Evolutionary conservation across 1,140 invertebrate species (phyloP), one percentile per base, ranked within the genome.

Genomic region (Drosophila mauritiana): DNA sequence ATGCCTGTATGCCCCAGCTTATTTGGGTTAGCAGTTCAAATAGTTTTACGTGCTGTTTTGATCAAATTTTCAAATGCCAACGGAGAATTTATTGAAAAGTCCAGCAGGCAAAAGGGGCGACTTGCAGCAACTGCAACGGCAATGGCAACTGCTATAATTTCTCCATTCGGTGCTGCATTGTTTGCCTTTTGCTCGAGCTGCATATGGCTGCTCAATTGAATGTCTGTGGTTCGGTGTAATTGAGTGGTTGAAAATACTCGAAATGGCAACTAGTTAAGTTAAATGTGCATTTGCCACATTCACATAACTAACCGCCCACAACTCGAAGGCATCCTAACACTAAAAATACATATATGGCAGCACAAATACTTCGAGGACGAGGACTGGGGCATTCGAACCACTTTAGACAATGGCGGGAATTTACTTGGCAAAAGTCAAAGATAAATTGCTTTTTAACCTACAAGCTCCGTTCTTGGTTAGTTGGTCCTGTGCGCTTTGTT

Each of bases 1-100:
- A 15, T 58, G 51, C 64, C 52, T 45, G 67, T 39, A 72, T 77
- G 55, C 51, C 20, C 17, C 27, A 56, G 63, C 62, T 79, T 88
- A 88, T 88, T 88, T 88, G 61, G 84, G 84, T 88, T 88, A 88
- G 80, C 84, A 88, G 84, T 82, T 88, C 84, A 89, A 89, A 88
- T 88, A 88, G 68, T 88, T 88, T 53, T 89, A 84, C 80, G 83
- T 86, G 83, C 83, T 82, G 85, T 73, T 65, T 69, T 77, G 76
- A 75, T 86, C 82, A 73, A 78, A 86, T 88, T 88, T 73, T 57
- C 69, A 69, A 86, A 88, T 86, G 65, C 80, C 84, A 81, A 69
- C 51, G 46, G 56, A 75, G 75, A 78, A 86, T 86, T 86, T 86
- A 86, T 86, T 78, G 74, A 78, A 78, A 78, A 61, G 45, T 70